Evolutionary conservation across 1,140 invertebrate species (phyloP).

Genomic region (Temnothorax nylanderi): DNA sequence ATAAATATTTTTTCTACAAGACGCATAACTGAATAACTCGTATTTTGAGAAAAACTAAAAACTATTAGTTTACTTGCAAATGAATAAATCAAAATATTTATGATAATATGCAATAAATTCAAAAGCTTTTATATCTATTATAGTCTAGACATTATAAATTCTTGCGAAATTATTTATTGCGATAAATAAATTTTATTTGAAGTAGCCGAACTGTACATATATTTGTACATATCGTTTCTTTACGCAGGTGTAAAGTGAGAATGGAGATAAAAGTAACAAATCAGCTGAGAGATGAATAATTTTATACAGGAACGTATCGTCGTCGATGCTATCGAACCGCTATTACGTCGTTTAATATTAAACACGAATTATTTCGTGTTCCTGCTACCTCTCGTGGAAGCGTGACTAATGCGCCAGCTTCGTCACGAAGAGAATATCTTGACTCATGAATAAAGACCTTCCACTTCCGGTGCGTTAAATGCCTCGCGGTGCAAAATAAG

Average conservation of each 20-base stretch:
- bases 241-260: not conserved
- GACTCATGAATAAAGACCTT: conserved; percentile 56
- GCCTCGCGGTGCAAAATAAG: conserved; percentile 55
- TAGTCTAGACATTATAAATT: not conserved
- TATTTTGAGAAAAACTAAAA: not conserved
- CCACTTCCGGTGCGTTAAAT: conserved; percentile 57
- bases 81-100: not conserved
- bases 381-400: conserved; percentile 21
- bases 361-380: conserved; percentile 53
- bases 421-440: conserved; percentile 49
- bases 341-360: conserved; percentile 5
- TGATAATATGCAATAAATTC: not conserved
- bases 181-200: not conserved
- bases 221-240: not conserved
- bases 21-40: not conserved
- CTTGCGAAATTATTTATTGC: not conserved
- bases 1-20: not conserved
- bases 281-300: not conserved
- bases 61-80: no score
- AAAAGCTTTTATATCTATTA: not conserved
- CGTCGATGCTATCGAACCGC: conserved; percentile 12
- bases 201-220: not conserved
- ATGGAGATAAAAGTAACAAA: not conserved
- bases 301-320: not conserved
- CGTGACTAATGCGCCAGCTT: conserved; percentile 38